Percentiles rank a stretch among this genome's conserved stretches.
Conservation (phyloP, 2,113 vertebrate species). For the Ictalurus furcatus region DNA sequence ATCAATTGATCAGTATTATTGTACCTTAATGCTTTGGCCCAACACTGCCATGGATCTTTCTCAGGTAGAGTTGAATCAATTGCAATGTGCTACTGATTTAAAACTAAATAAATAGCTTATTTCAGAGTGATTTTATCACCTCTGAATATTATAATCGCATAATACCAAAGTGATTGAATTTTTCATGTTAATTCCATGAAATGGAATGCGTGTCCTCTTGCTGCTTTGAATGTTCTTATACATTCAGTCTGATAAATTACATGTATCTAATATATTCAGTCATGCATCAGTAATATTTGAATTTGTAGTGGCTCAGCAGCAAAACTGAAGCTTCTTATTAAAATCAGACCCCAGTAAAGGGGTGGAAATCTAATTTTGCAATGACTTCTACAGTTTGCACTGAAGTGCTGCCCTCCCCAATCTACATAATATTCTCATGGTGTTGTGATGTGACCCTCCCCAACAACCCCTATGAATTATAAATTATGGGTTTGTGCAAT, state of each 20-base stretch:
- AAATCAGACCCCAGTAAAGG: constrained; percentile 45
- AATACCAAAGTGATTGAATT: constrained; percentile 26
- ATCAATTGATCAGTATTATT: constrained; percentile 30
- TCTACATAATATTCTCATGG: constrained; percentile 54
- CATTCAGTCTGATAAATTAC: constrained; percentile 10
- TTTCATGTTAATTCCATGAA: constrained; percentile 13
- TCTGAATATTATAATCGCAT: constrained; percentile 9
- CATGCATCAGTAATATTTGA: neutral
- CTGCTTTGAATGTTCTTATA: constrained; percentile 5
- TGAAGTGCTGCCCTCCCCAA: constrained; percentile 50
- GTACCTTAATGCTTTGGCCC: constrained; percentile 31
- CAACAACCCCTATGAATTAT: constrained; percentile 65
- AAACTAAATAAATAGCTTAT: neutral
- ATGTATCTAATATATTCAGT: neutral
- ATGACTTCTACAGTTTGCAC: constrained; percentile 63
- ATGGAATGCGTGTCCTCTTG: neutral
- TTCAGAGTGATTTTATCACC: neutral
- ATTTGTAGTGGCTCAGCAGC: constrained; percentile 17
- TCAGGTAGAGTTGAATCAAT: constrained; percentile 52
- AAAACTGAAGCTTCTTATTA: constrained; percentile 29
- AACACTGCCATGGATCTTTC: constrained; percentile 48
- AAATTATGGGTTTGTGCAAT: constrained; percentile 75
- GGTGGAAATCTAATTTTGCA: constrained; percentile 64
- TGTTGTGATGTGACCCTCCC: constrained; percentile 56
- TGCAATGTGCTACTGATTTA: constrained; percentile 56